Evolutionary conservation across 2,113 vertebrate species (phyloP).

Genomic region (Scolopax mira): DNA sequence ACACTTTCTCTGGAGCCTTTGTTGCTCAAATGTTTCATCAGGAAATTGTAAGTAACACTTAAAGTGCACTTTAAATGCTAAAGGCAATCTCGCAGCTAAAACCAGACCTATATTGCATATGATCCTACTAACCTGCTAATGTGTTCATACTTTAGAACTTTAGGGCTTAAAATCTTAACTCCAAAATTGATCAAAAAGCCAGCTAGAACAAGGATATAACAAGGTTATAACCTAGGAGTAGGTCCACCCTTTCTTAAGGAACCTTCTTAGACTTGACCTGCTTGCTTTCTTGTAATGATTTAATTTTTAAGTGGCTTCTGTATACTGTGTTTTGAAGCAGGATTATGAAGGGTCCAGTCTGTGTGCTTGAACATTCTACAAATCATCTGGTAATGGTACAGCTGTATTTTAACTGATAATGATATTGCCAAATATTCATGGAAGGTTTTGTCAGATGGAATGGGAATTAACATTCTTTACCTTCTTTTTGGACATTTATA

Average conservation of each 20-base stretch:
- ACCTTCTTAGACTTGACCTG: neutral
- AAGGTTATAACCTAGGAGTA: neutral
- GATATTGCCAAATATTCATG: neutral
- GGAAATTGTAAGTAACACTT: neutral
- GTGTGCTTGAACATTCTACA: neutral
- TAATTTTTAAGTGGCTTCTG: neutral
- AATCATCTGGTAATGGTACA: neutral
- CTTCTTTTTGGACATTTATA: neutral
- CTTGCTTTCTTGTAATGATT: neutral
- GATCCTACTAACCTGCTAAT: neutral
- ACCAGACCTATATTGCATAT: neutral
- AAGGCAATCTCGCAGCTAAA: neutral
- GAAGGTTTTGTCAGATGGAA: neutral
- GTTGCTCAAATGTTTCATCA: neutral
- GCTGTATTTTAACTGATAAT: neutral
- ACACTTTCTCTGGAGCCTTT: neutral
- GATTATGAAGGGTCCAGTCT: neutral
- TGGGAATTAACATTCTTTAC: neutral
- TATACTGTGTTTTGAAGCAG: neutral
- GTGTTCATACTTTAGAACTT: neutral
- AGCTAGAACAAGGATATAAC: neutral
- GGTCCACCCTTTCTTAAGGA: neutral
- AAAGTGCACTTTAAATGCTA: neutral
- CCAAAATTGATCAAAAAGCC: neutral
- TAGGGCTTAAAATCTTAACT: neutral